These are phyloP conservation scores for Pseudorasbora parva DNA, from an alignment of 2,113 vertebrate species.

Conservation along the genomic window DNA sequence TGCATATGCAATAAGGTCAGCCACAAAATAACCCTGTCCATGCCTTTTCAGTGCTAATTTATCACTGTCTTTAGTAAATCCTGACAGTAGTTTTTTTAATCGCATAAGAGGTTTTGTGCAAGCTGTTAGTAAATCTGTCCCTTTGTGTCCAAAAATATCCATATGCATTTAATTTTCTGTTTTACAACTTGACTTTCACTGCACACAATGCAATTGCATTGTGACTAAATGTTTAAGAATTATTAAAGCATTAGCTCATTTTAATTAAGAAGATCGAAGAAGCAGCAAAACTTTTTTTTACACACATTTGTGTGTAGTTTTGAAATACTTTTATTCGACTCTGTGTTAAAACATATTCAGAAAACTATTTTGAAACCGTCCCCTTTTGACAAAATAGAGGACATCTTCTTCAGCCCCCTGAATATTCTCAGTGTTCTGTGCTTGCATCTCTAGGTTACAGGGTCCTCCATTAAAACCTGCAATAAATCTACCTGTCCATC, in stretches of 20 bases:
- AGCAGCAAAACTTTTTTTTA: background rate
- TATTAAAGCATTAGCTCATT: background rate
- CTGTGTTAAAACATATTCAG: background rate
- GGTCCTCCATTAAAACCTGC: conserved; percentile 32
- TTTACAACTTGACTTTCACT: background rate
- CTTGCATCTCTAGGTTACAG: conserved; percentile 23
- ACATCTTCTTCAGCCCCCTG: background rate
- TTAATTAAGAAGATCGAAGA: background rate
- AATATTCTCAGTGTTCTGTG: conserved; percentile 20
- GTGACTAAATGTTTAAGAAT: background rate
- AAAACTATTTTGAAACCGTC: background rate
- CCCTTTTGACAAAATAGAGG: background rate
- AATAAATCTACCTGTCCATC: conserved; percentile 39
- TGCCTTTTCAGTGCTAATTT: too few species aligned
- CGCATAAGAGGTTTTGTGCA: too few species aligned
- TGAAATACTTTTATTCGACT: background rate
- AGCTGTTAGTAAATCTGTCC: too few species aligned
- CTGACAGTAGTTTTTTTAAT: too few species aligned
- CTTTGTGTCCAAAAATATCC: background rate
- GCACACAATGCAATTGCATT: background rate
- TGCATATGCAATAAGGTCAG: too few species aligned
- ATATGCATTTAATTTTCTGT: background rate
- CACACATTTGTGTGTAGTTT: background rate
- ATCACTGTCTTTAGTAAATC: too few species aligned
- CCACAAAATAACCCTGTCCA: too few species aligned